Evolutionary conservation across 92 coral and sea anemone species (phyloP), one percentile per base, ranked within the genome.

Genomic region (Anthopleura xanthogrammica): DNA sequence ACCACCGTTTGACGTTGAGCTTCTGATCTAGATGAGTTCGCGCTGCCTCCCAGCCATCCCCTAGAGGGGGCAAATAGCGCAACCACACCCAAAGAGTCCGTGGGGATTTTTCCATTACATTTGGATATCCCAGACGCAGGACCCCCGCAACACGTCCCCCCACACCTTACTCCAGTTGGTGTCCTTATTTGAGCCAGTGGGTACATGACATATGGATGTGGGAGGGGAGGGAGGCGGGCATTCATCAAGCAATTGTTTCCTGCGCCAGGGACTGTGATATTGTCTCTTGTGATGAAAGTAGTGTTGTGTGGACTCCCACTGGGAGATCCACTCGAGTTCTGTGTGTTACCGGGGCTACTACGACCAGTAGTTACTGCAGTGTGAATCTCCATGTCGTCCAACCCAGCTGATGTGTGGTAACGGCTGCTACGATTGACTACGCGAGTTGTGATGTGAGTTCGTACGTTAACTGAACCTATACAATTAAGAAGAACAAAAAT

Each of bases 391-490:
- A 95, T 89, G 90, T 95, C 98, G 72, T 95, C 98, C 75, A 95
- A 83, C 58, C 98, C 98, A n/a, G 98, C 98, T 76, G 98, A 95
- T 52, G 98, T 95, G 89, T 95, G 98, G 79, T 94, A 95, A 57
- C 98, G 94, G 74, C 98, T 95, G 89, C 97, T 95, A 64, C 98
- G 98, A 87, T 95, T 95, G 60, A 95, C 98, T 9, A 95, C 98
- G 29, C 98, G 98, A 60, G 86, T 88, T 55, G 98, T 92, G 75
- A 89, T 89, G 76, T 95, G 98, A 56, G 98, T 95, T 72, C 98
- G 98, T 42, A 95, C 94, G 73, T 95, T 94, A 65, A 95, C 92
- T 81, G 98, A 83, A 41, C 98, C 98, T 95, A 29, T 29, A 60
- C 13, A 17, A 68, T 68, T 64, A 12, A 80, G 52, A 24, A 80